Evolutionary conservation across 2,888 invertebrate genomes (phyloP).

Genomic region (Noctua janthina): DNA sequence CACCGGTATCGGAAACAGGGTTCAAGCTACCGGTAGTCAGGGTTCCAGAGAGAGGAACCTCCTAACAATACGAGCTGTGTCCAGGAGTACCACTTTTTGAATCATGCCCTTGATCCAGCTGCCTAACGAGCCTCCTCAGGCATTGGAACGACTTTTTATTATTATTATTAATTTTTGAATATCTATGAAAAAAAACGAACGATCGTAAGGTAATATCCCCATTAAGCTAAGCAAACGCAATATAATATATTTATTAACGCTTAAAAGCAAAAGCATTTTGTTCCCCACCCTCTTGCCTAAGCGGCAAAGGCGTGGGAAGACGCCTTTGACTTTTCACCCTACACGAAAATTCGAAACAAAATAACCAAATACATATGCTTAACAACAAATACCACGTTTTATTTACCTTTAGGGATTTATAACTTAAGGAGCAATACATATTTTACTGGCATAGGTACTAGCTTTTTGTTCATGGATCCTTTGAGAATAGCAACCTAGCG

Average conservation of each 20-base stretch:
- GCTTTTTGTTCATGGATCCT: slow-evolving; percentile 27
- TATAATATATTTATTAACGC: slow-evolving; percentile 35
- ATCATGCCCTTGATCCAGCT: no score
- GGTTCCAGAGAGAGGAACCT: no score
- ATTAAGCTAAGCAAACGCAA: slow-evolving; percentile 36
- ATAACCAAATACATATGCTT: slow-evolving; percentile 28
- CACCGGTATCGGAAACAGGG: no score
- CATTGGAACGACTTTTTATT: no score
- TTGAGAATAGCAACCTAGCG: slow-evolving; percentile 22
- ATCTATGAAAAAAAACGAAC: background rate
- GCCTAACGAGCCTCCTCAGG: no score
- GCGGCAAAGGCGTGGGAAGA: slow-evolving; percentile 14
- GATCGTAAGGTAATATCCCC: slow-evolving; percentile 41
- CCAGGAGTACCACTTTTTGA: no score
- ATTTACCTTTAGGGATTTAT: slow-evolving; percentile 57
- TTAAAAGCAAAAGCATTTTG: slow-evolving; percentile 48
- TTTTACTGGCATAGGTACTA: slow-evolving; percentile 17
- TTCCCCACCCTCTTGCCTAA: slow-evolving; percentile 5
- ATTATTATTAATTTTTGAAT: background rate
- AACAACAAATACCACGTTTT: slow-evolving; percentile 40
- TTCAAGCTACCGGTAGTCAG: no score
- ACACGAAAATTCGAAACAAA: slow-evolving; percentile 24
- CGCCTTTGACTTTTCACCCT: slow-evolving; percentile 32
- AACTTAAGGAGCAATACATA: slow-evolving; percentile 45
- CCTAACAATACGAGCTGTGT: no score